Evolutionary conservation across 1,140 invertebrate genomes (phyloP).

Genomic region (Dreissena polymorpha): DNA sequence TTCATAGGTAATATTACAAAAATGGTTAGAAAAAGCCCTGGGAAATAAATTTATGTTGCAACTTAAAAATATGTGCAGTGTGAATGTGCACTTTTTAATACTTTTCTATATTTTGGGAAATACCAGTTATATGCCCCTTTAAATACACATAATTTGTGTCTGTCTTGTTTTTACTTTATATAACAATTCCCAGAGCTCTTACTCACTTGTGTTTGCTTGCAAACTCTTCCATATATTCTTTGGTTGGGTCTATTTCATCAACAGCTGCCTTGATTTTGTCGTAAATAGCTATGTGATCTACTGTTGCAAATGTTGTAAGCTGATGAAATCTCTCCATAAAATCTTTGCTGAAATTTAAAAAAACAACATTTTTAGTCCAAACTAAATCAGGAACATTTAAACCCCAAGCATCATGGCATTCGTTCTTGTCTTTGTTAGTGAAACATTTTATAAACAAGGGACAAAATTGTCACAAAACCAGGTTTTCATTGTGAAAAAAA

Average conservation of each 20-base stretch:
- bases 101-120: neutral
- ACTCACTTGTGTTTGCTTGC: slow-evolving; percentile 61
- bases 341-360: slow-evolving; percentile 72
- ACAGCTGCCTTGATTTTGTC: slow-evolving; percentile 70
- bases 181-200: neutral
- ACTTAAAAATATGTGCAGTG: no score
- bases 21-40: no score
- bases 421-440: no score
- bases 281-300: slow-evolving; percentile 73
- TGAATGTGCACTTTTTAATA: no score
- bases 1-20: no score
- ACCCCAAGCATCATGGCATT: no score
- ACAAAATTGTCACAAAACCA: no score
- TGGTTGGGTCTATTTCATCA: slow-evolving; percentile 71
- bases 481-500: no score
- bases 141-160: neutral
- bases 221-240: slow-evolving; percentile 75
- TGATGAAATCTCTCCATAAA: slow-evolving; percentile 76
- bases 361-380: neutral
- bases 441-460: no score
- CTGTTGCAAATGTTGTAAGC: slow-evolving; percentile 74
- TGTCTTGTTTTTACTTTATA: neutral
- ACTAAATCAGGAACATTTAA: neutral
- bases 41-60: no score
- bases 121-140: neutral